A percentile compares a stretch with the other conserved stretches of the same genome.
Evolutionary conservation across 2,888 invertebrate genomes (phyloP).

Genomic region (Ichneumon xanthorius): DNA sequence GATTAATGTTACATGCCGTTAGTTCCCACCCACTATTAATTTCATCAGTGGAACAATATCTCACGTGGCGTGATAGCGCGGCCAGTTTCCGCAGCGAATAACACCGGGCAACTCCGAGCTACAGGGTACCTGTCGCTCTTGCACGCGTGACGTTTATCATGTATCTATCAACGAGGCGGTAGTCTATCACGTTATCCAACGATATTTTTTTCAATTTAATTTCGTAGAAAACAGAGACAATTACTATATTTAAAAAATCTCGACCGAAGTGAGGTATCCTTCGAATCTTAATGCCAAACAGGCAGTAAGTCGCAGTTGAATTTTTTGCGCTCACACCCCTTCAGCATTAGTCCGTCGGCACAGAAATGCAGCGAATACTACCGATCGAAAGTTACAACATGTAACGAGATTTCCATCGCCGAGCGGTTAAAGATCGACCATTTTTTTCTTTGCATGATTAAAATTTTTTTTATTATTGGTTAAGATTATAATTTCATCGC

Average conservation of each 20-base stretch:
- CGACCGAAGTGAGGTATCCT: no score
- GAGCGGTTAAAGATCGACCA: neutral
- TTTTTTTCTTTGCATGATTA: neutral
- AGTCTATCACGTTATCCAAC: constrained; percentile 17
- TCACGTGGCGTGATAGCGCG: constrained; percentile 73
- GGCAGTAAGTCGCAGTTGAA: neutral
- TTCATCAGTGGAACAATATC: constrained; percentile 82
- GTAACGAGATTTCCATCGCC: constrained; percentile 11
- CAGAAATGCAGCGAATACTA: constrained; percentile 4
- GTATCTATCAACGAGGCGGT: neutral
- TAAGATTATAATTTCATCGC: constrained; percentile 38
- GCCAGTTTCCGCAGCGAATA: constrained; percentile 50
- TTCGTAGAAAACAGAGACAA: neutral
- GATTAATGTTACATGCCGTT: constrained; percentile 81
- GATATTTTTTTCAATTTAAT: neutral
- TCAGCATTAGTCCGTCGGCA: neutral
- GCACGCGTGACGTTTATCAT: constrained; percentile 28
- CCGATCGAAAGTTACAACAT: constrained; percentile 1
- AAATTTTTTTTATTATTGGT: constrained; percentile 6
- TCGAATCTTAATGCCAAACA: neutral
- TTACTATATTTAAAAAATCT: neutral
- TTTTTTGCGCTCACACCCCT: neutral
- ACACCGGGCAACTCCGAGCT: constrained; percentile 44
- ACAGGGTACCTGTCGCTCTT: constrained; percentile 54
- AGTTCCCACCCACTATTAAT: constrained; percentile 81